Evolutionary conservation across 2,888 invertebrate genomes (phyloP).

Genomic region (Camptogramma bilineatum): DNA sequence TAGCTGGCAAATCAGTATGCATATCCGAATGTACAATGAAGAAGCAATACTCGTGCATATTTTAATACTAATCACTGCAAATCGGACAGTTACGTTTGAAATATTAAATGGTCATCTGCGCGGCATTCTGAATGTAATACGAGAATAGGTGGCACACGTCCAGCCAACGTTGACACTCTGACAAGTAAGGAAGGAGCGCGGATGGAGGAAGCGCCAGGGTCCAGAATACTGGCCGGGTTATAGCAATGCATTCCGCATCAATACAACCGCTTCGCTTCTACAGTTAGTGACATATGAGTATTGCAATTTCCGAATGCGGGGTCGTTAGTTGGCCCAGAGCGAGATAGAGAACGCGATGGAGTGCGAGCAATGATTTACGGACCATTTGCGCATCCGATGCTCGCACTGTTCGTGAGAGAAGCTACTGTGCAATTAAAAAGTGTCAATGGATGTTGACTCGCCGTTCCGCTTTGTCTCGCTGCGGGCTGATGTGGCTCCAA

Average conservation of each 20-base stretch:
- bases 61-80: conserved; percentile 31
- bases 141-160: conserved; percentile 42
- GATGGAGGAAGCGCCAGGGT: conserved; percentile 48
- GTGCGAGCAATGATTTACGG: conserved; percentile 66
- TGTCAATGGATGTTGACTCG: conserved; percentile 59
- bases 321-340: conserved; percentile 64
- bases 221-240: conserved; percentile 57
- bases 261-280: conserved; percentile 66
- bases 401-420: conserved; percentile 53
- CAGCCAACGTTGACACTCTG: conserved; percentile 52
- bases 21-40: conserved; percentile 5
- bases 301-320: conserved; percentile 77
- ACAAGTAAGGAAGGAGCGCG: conserved; percentile 45
- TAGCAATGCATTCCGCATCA: conserved; percentile 66
- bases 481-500: conserved; percentile 45
- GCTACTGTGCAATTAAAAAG: conserved; percentile 61
- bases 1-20: not conserved
- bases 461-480: conserved; percentile 55
- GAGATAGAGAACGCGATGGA: conserved; percentile 61
- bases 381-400: conserved; percentile 62
- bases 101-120: conserved; percentile 58
- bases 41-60: conserved; percentile 17
- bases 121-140: conserved; percentile 49
- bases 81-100: conserved; percentile 51
- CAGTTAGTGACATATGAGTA: conserved; percentile 76